Evolutionary conservation across 37 sponge, comb jelly and placozoan genomes (phyloP), one percentile per base, ranked within the genome.

Genomic region (Chondrilla cf. caribensis): DNA sequence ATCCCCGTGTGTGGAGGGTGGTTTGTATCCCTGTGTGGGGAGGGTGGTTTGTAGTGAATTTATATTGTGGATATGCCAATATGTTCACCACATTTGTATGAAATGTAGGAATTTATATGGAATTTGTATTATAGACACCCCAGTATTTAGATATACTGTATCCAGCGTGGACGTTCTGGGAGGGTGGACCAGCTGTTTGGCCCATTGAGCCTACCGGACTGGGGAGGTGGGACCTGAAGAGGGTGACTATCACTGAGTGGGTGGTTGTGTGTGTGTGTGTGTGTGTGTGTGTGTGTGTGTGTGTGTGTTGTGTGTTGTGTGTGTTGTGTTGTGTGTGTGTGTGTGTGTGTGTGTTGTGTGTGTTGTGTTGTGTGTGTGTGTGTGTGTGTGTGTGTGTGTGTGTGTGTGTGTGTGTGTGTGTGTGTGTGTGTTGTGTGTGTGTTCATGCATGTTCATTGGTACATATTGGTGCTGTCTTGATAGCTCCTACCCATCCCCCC

Each of bases 121-220:
- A 17, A 9, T 64, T 64, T 33, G 11, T 33, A 31, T 7, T 72
- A 28, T 79, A 91, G 93, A 92, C 93, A 25, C 18, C 83, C n/a
- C 57, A 60, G 14, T 83, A 91, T 64, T 44, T 33, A 64, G 96
- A 96, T 84, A 93, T 96, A 44, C 64, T 96, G 84, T 96, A 96
- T 58, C 96, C 96, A 82, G 96, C 96, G 0, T 96, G 96, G 96
- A 85, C 92, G 2, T 96, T 96, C 81, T 96, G 96, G 96, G 82
- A 73, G 17, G 96, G 96, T 0, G 96, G 96, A 1, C 96, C 96
- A 17, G 88, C 89, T 40, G 78, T 96, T 9, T 85, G 86, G 86
- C 58, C 86, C 65, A 90, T 84, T 18, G 92, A 93, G 54, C 96
- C 96, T 0, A 59, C 38, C 0, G 96, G 93, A 2, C 77, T 93